Conservation (phyloP, 2,113 vertebrate species). For the Colaptes auratus region DNA sequence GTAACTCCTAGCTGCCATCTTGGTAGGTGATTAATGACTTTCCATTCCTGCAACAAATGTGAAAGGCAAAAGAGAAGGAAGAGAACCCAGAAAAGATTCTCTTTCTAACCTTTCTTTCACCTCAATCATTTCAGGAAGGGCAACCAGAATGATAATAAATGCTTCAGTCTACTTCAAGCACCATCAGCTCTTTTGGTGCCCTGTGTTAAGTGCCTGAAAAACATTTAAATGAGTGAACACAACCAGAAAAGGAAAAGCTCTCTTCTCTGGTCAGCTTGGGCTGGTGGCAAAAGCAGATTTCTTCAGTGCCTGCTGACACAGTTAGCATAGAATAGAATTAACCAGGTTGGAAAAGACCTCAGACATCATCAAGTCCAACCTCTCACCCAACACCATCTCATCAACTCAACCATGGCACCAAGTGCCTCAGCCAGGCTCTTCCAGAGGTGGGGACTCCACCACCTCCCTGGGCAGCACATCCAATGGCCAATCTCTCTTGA, state of each 20-base stretch:
- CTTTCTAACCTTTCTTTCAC: slow-evolving; percentile 20
- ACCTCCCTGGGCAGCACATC: too few species aligned
- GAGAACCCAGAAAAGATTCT: slow-evolving; percentile 2
- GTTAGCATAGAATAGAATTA: too few species aligned
- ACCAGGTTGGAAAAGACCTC: too few species aligned
- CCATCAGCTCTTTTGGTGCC: background rate
- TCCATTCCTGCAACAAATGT: slow-evolving; percentile 9
- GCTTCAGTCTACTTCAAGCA: slow-evolving; percentile 15
- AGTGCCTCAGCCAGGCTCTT: too few species aligned
- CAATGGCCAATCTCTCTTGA: too few species aligned
- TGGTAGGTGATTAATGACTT: slow-evolving; percentile 61
- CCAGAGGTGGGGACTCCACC: too few species aligned
- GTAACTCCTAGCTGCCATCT: background rate
- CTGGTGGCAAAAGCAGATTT: background rate
- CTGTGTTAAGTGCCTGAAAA: slow-evolving; percentile 14
- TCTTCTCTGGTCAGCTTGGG: background rate
- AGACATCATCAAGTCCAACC: too few species aligned
- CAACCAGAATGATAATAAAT: background rate
- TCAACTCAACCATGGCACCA: too few species aligned
- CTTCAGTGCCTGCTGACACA: background rate
- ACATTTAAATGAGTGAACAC: background rate
- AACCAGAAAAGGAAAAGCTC: background rate
- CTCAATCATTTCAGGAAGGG: slow-evolving; percentile 21
- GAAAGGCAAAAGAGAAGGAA: slow-evolving; percentile 42
- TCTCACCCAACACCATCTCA: too few species aligned